Evolutionary conservation across 1,140 invertebrate species (phyloP).

Genomic region (Goniozus legneri): DNA sequence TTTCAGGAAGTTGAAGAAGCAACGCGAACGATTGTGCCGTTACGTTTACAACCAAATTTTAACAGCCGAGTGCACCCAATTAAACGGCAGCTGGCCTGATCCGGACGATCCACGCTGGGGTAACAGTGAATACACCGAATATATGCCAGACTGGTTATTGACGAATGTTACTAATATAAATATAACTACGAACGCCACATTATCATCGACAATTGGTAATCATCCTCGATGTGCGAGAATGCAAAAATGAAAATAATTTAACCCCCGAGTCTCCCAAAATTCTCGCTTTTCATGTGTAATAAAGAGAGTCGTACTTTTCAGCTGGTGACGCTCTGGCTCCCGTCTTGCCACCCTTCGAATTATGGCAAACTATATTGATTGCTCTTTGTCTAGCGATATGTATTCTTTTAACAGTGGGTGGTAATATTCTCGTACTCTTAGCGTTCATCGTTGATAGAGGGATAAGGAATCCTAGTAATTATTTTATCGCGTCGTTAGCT

Average conservation of each 20-base stretch:
- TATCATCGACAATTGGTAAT: conserved; percentile 35
- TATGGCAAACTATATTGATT: conserved; percentile 90
- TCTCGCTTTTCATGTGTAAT: background rate
- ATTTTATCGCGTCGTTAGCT: conserved; percentile 97
- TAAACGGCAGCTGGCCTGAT: conserved; percentile 53
- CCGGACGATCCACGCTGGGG: conserved; percentile 41
- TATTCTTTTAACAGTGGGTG: conserved; percentile 88
- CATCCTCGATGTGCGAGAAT: background rate
- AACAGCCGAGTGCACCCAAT: conserved; percentile 59
- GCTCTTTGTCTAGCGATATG: conserved; percentile 85
- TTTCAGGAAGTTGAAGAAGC: conserved; percentile 63
- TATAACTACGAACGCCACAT: conserved; percentile 31
- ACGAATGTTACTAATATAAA: conserved; percentile 43
- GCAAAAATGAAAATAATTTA: background rate
- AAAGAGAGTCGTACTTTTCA: too few relatives aligned
- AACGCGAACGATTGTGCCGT: conserved; percentile 65
- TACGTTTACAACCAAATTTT: conserved; percentile 62
- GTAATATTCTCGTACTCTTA: conserved; percentile 94
- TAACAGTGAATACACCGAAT: conserved; percentile 43
- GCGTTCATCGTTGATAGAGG: conserved; percentile 96
- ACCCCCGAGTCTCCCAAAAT: background rate
- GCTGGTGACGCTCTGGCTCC: conserved; percentile 47
- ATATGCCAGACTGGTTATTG: conserved; percentile 41
- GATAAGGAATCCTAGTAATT: conserved; percentile 98
- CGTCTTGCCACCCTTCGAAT: conserved; percentile 77